These are phyloP conservation scores for Pyralis farinalis DNA, from an alignment of 2,888 invertebrate genomes.

Conservation along the genomic window DNA sequence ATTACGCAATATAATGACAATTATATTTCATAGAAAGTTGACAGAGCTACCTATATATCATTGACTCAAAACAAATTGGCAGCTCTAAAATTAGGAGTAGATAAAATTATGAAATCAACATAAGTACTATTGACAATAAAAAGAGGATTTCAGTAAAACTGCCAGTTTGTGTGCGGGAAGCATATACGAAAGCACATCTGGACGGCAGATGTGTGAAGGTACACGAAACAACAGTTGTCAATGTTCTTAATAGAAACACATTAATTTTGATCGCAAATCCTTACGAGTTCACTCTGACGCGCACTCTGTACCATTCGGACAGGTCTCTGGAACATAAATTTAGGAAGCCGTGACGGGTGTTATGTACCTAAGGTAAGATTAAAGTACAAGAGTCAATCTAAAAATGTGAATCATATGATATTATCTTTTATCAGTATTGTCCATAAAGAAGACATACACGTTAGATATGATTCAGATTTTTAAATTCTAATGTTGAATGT, in stretches of 20 bases:
- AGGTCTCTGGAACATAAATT: constrained; percentile 83
- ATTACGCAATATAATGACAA: constrained; percentile 11
- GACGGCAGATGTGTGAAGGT: constrained; percentile 76
- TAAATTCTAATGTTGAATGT: constrained; percentile 21
- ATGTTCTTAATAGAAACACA: constrained; percentile 72
- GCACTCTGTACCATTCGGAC: constrained; percentile 91
- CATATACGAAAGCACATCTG: constrained; percentile 71
- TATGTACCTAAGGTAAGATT: constrained; percentile 35
- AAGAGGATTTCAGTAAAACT: constrained; percentile 39
- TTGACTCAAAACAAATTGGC: constrained; percentile 61
- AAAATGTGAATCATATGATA: constrained; percentile 29
- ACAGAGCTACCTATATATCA: constrained; percentile 52
- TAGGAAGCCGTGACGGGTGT: constrained; percentile 66
- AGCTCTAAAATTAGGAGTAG: constrained; percentile 36
- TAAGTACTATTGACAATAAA: constrained; percentile 1
- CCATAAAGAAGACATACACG: no score
- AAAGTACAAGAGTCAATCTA: constrained; percentile 15
- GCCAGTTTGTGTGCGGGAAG: constrained; percentile 71
- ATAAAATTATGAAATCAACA: background rate
- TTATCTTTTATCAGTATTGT: no score
- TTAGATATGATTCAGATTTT: constrained; percentile 30
- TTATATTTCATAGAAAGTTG: constrained; percentile 43
- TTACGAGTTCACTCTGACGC: constrained; percentile 93
- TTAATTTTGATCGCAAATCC: constrained; percentile 78
- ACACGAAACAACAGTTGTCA: constrained; percentile 75